A percentile compares a stretch with the other conserved stretches of the same genome.
Conservation (phyloP, 2,888 invertebrate genomes). For the Pelosia muscerda region DNA sequence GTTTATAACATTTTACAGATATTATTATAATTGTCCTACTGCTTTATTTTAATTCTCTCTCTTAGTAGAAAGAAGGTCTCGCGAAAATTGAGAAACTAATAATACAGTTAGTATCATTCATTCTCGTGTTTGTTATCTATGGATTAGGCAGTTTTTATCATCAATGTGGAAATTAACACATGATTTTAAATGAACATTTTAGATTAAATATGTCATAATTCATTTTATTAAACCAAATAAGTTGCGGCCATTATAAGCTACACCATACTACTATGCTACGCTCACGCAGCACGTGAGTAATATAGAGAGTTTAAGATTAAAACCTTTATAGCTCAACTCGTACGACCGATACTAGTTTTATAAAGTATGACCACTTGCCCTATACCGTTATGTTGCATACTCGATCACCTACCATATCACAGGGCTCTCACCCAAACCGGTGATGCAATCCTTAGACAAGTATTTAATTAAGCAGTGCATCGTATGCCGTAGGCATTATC, state of each 20-base stretch:
- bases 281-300: constrained; percentile 7
- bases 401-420: constrained; percentile 36
- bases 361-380: constrained; percentile 24
- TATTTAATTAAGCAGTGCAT: constrained; percentile 51
- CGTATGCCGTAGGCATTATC: constrained; percentile 46
- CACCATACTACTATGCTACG: constrained; percentile 4
- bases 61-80: background rate
- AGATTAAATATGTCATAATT: background rate
- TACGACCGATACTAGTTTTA: constrained; percentile 16
- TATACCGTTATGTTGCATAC: constrained; percentile 44
- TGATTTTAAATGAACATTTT: too few species aligned
- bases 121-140: background rate
- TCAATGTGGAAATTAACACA: too few species aligned
- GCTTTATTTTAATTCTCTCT: background rate
- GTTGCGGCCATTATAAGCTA: background rate
- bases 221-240: background rate
- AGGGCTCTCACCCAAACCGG: constrained; percentile 39
- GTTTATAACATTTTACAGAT: background rate
- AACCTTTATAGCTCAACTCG: constrained; percentile 26
- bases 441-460: constrained; percentile 49
- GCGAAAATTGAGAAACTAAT: background rate
- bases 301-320: constrained; percentile 22
- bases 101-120: background rate
- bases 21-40: background rate
- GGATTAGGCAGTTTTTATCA: background rate